These are phyloP conservation scores for Chirona hameri DNA, from an alignment of 2,888 invertebrate species.

Conservation along the genomic window DNA sequence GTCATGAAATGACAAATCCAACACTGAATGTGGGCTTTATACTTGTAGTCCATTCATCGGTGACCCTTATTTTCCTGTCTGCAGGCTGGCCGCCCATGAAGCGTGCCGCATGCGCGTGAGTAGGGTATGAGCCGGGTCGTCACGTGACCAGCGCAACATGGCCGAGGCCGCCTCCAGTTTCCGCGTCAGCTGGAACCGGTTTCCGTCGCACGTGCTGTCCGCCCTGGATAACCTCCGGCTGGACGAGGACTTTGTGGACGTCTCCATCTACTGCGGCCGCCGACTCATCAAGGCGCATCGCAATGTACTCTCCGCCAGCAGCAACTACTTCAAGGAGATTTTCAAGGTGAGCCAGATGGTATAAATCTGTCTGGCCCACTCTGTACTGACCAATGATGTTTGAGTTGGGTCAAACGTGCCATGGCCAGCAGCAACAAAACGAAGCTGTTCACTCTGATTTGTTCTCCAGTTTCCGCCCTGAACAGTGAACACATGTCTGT, in stretches of 20 bases:
- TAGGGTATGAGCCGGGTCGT: neutral
- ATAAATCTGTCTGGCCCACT: no score
- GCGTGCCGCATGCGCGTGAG: neutral
- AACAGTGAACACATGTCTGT: no score
- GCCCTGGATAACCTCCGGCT: slow-evolving; percentile 35
- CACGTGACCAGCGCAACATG: neutral
- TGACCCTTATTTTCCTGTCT: no score
- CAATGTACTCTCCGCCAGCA: slow-evolving; percentile 81
- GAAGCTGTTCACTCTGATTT: no score
- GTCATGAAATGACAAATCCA: no score
- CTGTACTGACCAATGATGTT: no score
- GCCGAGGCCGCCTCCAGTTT: slow-evolving; percentile 5
- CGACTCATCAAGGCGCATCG: slow-evolving; percentile 46
- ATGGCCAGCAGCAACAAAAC: no score
- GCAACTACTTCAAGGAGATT: slow-evolving; percentile 39
- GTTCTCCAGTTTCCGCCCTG: no score
- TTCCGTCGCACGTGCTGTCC: neutral
- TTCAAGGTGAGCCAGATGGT: slow-evolving; percentile 38
- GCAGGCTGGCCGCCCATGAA: neutral
- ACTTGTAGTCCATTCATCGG: no score
- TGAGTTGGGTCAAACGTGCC: no score
- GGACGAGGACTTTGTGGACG: slow-evolving; percentile 45
- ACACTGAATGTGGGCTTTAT: no score
- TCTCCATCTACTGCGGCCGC: slow-evolving; percentile 46
- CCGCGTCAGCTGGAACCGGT: slow-evolving; percentile 4